Base-by-base conservation (phyloP, 2,888 invertebrate species). In the Amblyjoppa fuscipennis region DNA sequence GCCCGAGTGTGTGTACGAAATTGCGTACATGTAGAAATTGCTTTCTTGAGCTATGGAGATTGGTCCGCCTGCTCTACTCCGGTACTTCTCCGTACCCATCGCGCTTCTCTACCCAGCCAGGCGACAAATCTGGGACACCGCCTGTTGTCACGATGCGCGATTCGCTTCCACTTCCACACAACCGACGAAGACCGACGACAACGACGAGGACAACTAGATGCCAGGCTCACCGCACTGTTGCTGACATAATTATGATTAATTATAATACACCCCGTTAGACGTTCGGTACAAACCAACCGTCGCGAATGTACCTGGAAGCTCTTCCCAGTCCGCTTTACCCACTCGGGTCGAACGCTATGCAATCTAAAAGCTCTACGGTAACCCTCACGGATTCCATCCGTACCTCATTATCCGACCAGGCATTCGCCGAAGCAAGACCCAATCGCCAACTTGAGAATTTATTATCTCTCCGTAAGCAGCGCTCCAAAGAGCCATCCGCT, bases 241-340 rank as follows among this genome's bases (percentile, higher is more conserved):
- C 79, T 88, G 89, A 90, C 89, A 87, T 90, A 90, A 90, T 90
- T 90, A 89, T 89, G 90, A 90, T 90, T 90, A 89, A 90, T 89
- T 89, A 87, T 89, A 89, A 90, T 89, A 88, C 87, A 70, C 86
- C 76, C 69, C 71, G 79, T 38, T 25, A 11, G 31, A 34, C 45
- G 20, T 69, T 79, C 59, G n/a, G 38, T n/a, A 56, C 3, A 66
- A 68, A 56, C 56, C 53, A 75, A 34, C 64, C 74, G 28, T 45
- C 31, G 61, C 45, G 13, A 73, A 28, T 28, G 11, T 28, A 20
- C 53, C 25, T 34, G 28, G 41, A 28, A 64, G n/a, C 31, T 64
- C 34, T 64, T 64, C 13, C 25, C 56, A 13, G 13, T 25, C 61
- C 20, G 31, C 61, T 81, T 31, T 49, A n/a, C 25, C 28, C 11